phyloP scores from a whole-genome alignment of 2,797 vertebrate genomes.

The Brachyalestes nurse region DNA sequence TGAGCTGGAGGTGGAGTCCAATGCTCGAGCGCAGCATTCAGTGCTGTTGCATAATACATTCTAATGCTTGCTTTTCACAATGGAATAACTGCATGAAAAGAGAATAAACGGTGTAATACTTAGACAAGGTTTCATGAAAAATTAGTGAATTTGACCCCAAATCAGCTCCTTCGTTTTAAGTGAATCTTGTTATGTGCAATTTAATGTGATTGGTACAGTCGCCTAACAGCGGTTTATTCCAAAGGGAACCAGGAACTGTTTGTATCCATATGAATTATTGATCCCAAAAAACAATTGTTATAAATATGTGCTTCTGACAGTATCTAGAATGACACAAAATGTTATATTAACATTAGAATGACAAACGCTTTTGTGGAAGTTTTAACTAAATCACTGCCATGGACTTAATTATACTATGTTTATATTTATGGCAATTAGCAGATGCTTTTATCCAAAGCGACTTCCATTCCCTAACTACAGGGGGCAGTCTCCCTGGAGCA shows the following conservation, averaged over 20 bases:
- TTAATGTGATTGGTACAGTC: not conserved
- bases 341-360: too few species aligned
- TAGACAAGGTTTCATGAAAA: not conserved
- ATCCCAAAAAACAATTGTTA: not conserved
- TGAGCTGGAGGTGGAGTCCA: slow-evolving; percentile 50
- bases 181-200: not conserved
- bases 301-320: not conserved
- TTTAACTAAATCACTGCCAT: too few species aligned
- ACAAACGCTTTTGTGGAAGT: too few species aligned
- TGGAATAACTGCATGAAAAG: not conserved
- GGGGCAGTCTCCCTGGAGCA: too few species aligned
- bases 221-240: not conserved
- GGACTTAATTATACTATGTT: too few species aligned
- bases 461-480: too few species aligned
- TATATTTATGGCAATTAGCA: too few species aligned
- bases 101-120: not conserved
- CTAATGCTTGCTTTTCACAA: not conserved
- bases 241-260: not conserved
- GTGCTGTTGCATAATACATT: slow-evolving; percentile 17
- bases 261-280: not conserved
- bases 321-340: not conserved
- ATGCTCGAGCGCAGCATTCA: not conserved
- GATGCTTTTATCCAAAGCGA: too few species aligned
- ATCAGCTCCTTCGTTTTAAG: not conserved
- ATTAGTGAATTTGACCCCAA: not conserved